phyloP scores from a whole-genome alignment of 2,113 vertebrate genomes.

The Antennarius striatus region DNA sequence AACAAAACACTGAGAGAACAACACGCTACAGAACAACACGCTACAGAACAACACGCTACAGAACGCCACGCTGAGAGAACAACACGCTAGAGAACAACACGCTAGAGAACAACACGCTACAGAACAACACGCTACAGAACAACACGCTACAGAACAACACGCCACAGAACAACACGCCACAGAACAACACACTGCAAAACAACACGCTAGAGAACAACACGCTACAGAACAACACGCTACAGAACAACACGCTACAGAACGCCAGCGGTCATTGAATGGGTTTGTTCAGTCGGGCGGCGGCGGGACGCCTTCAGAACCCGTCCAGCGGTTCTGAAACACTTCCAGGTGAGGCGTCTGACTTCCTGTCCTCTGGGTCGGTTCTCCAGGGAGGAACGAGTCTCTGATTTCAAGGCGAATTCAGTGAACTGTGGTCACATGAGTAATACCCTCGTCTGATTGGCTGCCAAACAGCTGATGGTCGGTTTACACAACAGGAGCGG shows the following conservation, averaged over 20 bases:
- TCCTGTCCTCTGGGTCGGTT: conserved; percentile 52
- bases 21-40: conserved; percentile 24
- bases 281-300: conserved; percentile 50
- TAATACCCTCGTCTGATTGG: conserved; percentile 60
- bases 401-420: conserved; percentile 68
- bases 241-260: too few species aligned
- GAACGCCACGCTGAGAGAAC: not conserved
- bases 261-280: too few species aligned
- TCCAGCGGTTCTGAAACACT: conserved; percentile 50
- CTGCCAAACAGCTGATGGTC: conserved; percentile 60
- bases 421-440: conserved; percentile 70
- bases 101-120: too few species aligned
- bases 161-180: too few species aligned
- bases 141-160: too few species aligned
- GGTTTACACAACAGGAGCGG: conserved; percentile 43
- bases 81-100: too few species aligned
- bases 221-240: too few species aligned
- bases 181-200: too few species aligned
- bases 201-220: too few species aligned
- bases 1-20: conserved; percentile 6
- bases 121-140: too few species aligned
- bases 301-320: conserved; percentile 42
- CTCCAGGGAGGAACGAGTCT: conserved; percentile 65
- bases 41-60: too few species aligned
- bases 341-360: conserved; percentile 67